Evolutionary conservation across 2,888 invertebrate genomes (phyloP).

Genomic region (Eledone cirrhosa): DNA sequence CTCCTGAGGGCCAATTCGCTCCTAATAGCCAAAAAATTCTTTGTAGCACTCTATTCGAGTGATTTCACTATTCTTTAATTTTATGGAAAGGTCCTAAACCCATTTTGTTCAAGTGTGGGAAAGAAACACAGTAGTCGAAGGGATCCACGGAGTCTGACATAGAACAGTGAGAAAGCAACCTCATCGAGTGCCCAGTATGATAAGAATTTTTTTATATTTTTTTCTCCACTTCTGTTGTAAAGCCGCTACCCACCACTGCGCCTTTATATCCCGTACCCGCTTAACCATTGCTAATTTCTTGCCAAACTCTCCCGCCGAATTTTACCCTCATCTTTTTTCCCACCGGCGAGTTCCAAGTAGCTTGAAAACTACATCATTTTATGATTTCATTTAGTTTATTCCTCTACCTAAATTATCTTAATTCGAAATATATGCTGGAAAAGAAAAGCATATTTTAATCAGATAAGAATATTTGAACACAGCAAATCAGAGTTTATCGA

Average conservation of each 20-base stretch:
- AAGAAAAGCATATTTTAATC: conserved; percentile 20
- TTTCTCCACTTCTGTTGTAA: conserved; percentile 10
- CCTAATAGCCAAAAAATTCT: conserved; percentile 19
- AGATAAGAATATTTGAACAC: background rate
- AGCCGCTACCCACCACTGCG: conserved; percentile 20
- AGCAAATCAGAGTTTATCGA: background rate
- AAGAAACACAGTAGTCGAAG: conserved; percentile 5
- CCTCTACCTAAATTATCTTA: background rate
- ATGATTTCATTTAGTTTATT: conserved; percentile 3
- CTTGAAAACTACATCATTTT: background rate
- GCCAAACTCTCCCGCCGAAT: conserved; percentile 14
- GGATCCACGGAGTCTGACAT: conserved; percentile 1
- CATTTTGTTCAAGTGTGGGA: conserved; percentile 26
- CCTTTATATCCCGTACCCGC: conserved; percentile 21
- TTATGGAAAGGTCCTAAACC: conserved; percentile 24
- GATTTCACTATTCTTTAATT: conserved; percentile 11
- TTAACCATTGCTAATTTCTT: conserved; percentile 18
- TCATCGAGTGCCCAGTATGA: conserved; percentile 6
- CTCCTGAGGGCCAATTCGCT: conserved; percentile 24
- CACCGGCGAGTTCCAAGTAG: conserved; percentile 20
- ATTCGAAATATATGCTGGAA: background rate
- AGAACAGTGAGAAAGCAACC: conserved; percentile 1
- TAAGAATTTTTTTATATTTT: conserved; percentile 20
- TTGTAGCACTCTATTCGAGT: conserved; percentile 23
- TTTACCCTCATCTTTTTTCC: background rate